Conservation (phyloP, 2,113 vertebrate species). For the Pseudonaja textilis region DNA sequence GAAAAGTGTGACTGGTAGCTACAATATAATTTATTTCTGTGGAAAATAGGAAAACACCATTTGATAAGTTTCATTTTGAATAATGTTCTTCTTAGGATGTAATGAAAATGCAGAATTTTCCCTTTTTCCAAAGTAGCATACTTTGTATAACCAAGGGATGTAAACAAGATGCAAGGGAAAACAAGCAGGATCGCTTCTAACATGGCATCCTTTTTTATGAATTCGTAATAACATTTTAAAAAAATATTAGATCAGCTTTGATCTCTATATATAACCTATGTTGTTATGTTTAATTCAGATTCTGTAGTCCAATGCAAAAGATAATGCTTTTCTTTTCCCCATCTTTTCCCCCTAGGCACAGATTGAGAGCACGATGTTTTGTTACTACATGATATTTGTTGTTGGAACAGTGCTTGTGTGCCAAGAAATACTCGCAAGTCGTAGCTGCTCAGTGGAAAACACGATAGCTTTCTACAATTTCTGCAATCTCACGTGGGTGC, state of each 20-base stretch:
- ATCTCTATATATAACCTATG: not conserved
- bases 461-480: slow-evolving; percentile 41
- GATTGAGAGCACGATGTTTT: slow-evolving; percentile 57
- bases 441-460: slow-evolving; percentile 57
- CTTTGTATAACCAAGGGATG: not conserved
- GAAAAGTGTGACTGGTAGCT: not conserved
- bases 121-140: not conserved
- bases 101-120: not conserved
- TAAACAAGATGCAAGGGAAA: not conserved
- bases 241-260: not conserved
- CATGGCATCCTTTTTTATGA: not conserved
- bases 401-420: slow-evolving; percentile 53
- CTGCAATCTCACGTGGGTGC: slow-evolving; percentile 67
- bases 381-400: slow-evolving; percentile 46
- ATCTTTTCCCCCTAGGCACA: slow-evolving; percentile 16
- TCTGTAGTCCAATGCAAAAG: not conserved
- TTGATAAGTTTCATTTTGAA: not conserved
- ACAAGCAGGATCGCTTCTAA: no score
- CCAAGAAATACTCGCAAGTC: not conserved
- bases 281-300: not conserved
- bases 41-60: not conserved
- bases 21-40: not conserved
- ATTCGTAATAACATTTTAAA: not conserved
- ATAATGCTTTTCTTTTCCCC: not conserved
- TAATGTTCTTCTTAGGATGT: not conserved